phyloP scores from a whole-genome alignment of 92 coral and sea anemone genomes.

The Epizoanthus rinbou region DNA sequence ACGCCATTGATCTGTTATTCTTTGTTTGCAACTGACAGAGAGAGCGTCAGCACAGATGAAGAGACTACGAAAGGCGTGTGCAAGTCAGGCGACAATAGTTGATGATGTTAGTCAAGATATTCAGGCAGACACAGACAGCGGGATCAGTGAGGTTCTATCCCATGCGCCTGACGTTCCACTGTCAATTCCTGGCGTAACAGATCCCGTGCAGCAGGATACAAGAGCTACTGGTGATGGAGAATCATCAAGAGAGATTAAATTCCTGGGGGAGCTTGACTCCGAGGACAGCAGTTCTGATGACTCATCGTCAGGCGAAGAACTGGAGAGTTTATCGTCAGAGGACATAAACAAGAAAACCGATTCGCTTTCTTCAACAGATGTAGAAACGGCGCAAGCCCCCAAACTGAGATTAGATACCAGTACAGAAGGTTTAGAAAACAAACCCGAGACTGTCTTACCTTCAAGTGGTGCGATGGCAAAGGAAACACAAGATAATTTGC shows the following conservation, averaged over 20 bases:
- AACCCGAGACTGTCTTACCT: neutral
- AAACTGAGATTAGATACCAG: neutral
- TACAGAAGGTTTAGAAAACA: neutral
- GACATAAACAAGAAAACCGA: neutral
- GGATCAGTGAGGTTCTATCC: constrained; percentile 24
- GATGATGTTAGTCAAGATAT: neutral
- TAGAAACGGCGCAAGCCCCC: neutral
- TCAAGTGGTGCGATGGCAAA: neutral
- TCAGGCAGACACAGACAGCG: constrained; percentile 20
- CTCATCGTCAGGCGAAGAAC: constrained; percentile 13
- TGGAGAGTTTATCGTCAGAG: neutral
- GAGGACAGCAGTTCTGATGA: constrained; percentile 41
- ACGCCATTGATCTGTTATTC: neutral
- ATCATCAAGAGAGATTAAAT: constrained; percentile 5
- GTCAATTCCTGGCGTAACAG: constrained; percentile 28
- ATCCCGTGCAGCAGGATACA: neutral
- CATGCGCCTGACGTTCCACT: constrained; percentile 40
- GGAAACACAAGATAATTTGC: neutral
- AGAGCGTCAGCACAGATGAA: constrained; percentile 30
- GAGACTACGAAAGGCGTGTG: constrained; percentile 4
- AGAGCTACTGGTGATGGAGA: neutral
- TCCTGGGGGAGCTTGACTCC: constrained; percentile 40
- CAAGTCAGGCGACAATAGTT: neutral
- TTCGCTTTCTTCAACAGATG: neutral
- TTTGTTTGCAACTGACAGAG: constrained; percentile 4